Base-by-base conservation (phyloP, 2,888 invertebrate genomes). In the Aphodius sticticus region DNA sequence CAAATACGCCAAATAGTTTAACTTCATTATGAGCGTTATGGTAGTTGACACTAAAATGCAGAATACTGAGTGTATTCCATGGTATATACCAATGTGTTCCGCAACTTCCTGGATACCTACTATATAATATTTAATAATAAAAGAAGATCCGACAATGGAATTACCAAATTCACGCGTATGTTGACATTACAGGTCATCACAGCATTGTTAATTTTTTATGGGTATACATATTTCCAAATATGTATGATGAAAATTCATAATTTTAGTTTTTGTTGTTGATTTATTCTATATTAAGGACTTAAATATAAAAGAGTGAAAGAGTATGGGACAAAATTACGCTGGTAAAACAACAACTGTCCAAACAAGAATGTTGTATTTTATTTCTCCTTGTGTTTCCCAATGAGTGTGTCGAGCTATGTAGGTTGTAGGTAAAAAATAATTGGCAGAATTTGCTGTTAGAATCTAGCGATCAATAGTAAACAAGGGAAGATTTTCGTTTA, bases 31-130 rank as follows among this genome's bases (percentile, higher is more conserved):
- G n/a, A 7, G 0, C 74, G n/a, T 36, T 26, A 26, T 72, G 26
- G 1, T 35, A 35, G 16, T 76, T 76, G 15, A 76, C 76, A 76
- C 76, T 16, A 35, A 36, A 16, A 38, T 76, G 26, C 53, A 76
- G 26, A 26, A 26, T 26, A 5, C 53, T 12, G 53, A 53, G 53
- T 12, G 7, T 9, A 53, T 72, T n/a, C n/a, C n/a, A 72, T n/a
- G n/a, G 36, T 72, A 26, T 70, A 70, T 16, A 26, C 26, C 26
- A 53, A 53, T 53, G 12, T 53, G 53, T 53, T 9, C 6, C 12
- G 53, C 6, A 53, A 53, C 6, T 53, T 53, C 53, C 53, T 53
- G 53, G 53, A 53, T 53, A 53, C 26, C 26, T 26, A 26, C 26
- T 26, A 26, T 9, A 53, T 9, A 7, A 53, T 12, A 53, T 53